Base-by-base conservation (phyloP, 2,113 vertebrate genomes). In the Eclectus roratus region DNA sequence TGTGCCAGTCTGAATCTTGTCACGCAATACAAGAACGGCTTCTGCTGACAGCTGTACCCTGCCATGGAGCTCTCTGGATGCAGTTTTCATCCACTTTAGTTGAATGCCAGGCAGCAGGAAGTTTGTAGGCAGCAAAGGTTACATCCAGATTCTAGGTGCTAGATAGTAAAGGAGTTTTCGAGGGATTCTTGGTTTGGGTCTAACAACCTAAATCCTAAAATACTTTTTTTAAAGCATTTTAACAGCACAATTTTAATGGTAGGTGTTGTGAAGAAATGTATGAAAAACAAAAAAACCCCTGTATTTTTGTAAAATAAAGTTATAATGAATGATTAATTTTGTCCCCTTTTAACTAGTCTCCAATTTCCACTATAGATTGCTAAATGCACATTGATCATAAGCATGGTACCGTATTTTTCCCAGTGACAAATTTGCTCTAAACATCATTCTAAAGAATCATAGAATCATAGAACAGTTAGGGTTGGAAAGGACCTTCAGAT, bases 401-500 rank as follows among this genome's bases (percentile, higher is more conserved):
- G 7, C 17, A 33, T 0, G 2, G 43, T 11, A 47, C 27, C 0
- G 0, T 24, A 31, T 27, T 49, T 82, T 69, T 65, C 80, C 41
- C n/a, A 61, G 27, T 56, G 77, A 63, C 33, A 91, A 52, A 44
- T 9, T 35, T 43, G 7, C 17, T 69, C 58, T 37, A 31, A 85
- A 46, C n/a, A 5, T n/a, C 18, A 47, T 35, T 55, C 33, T 64
- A 60, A 41, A 71, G 37, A 37, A 37, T 37, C 37, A 37, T 37
- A 37, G 37, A 37, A 37, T 37, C 37, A 37, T 37, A 37, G 37
- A 37, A 37, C 37, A 37, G 37, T 9, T 37, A 9, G 37, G 37
- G 37, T 37, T 37, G 37, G 37, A 37, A 37, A 37, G 37, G 37
- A 37, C 37, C 37, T 37, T 37, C 8, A 37, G 37, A 37, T 37